A percentile compares a stretch with the other conserved stretches of the same genome.
Conservation (phyloP, 2,797 vertebrate genomes). For the Pipistrellus pipistrellus region DNA sequence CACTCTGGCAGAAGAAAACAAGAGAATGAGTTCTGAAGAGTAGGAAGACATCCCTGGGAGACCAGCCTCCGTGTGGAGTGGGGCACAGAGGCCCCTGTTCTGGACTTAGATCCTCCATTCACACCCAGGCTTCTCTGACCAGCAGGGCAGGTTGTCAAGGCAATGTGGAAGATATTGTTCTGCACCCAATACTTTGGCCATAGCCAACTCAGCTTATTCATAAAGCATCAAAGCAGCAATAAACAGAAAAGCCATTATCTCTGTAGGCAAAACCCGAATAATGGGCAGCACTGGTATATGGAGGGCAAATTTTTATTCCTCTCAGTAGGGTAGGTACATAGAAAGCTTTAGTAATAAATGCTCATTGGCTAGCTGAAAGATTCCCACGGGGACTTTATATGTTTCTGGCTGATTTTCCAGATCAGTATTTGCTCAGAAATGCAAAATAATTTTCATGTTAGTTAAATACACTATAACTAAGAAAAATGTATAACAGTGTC, state of each 20-base stretch:
- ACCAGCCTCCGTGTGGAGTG: not conserved
- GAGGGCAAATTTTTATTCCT: not conserved
- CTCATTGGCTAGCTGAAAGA: not conserved
- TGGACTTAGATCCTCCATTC: not conserved
- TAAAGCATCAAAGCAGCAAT: not conserved
- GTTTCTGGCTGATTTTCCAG: constrained; percentile 11
- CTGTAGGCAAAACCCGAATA: not conserved
- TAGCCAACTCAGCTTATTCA: not conserved
- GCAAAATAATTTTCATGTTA: constrained; percentile 30
- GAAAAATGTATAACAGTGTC: not conserved
- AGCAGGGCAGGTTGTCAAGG: not conserved
- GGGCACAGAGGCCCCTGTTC: not conserved
- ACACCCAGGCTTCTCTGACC: not conserved
- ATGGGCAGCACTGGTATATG: not conserved
- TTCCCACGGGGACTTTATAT: not conserved
- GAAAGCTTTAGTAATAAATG: not conserved
- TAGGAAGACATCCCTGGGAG: not conserved
- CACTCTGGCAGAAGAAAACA: constrained; percentile 67
- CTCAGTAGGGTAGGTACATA: not conserved
- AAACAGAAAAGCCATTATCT: not conserved
- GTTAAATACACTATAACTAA: not conserved
- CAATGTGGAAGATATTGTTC: not conserved
- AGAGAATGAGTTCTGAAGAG: not conserved
- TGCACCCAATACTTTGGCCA: not conserved
- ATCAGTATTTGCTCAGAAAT: constrained; percentile 20